A percentile compares a stretch with the other conserved stretches of the same genome.
Evolutionary conservation across 2,113 vertebrate species (phyloP).

Genomic region (human (Homo sapiens)): DNA sequence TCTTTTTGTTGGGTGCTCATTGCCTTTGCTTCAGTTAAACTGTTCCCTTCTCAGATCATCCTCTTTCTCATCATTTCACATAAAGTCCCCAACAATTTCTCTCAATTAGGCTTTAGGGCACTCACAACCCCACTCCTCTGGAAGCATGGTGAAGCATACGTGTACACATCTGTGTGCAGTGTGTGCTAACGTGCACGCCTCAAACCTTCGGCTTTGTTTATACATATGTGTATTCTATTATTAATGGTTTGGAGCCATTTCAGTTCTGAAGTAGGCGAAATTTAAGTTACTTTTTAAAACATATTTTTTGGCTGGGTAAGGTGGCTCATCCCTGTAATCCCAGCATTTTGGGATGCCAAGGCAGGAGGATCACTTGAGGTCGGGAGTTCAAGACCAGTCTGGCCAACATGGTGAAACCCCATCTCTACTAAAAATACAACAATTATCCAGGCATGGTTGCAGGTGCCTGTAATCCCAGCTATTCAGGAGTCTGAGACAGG

Average conservation of each 20-base stretch:
- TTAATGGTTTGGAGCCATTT: not conserved
- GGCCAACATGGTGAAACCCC: no score
- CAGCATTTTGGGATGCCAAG: no score
- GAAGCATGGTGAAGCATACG: fast-evolving
- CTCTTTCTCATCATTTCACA: no score
- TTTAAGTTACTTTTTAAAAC: not conserved
- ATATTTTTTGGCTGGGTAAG: no score
- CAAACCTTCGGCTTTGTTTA: no score
- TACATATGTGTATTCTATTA: fast-evolving
- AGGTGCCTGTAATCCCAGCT: no score
- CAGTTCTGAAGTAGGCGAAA: not conserved
- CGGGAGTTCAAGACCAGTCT: no score
- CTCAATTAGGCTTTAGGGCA: not conserved
- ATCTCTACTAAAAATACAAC: no score
- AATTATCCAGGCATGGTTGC: no score
- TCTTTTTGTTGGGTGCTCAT: not conserved
- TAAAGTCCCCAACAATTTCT: fast-evolving
- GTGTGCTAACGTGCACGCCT: fast-evolving
- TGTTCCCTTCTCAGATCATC: fast-evolving
- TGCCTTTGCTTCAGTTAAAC: fast-evolving
- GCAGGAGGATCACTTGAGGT: no score
- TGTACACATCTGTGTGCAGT: fast-evolving
- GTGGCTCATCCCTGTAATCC: no score
- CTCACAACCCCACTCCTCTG: not conserved
- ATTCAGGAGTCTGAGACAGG: no score